Conservation (phyloP, 2,888 invertebrate species). For the Acrocera orbiculus region DNA sequence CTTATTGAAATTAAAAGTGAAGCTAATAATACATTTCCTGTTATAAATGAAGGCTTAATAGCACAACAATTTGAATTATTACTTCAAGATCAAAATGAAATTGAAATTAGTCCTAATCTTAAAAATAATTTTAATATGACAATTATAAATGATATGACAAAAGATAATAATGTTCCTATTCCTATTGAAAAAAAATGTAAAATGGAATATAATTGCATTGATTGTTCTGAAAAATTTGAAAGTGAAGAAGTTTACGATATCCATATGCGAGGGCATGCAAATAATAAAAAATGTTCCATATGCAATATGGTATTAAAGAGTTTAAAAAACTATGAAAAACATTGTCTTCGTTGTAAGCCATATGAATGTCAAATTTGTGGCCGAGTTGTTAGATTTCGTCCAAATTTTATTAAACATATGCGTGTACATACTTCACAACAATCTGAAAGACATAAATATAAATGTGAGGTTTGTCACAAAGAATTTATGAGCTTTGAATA, state of each 20-base stretch:
- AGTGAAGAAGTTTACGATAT: conserved; percentile 28
- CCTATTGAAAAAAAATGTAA: not conserved
- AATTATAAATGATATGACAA: not conserved
- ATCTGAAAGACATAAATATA: conserved; percentile 33
- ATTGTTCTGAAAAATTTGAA: conserved; percentile 28
- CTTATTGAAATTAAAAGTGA: conserved; percentile 17
- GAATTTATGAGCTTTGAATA: conserved; percentile 37
- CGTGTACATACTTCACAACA: conserved; percentile 30
- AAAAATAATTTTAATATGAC: not conserved
- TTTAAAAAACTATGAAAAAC: conserved; percentile 30
- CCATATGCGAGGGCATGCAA: conserved; percentile 29
- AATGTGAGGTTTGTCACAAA: conserved; percentile 37
- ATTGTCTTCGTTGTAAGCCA: conserved; percentile 30
- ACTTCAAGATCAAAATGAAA: conserved; percentile 26
- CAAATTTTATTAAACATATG: conserved; percentile 32
- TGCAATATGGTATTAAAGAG: conserved; percentile 31
- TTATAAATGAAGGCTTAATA: conserved; percentile 22
- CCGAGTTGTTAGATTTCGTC: conserved; percentile 29
- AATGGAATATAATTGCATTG: conserved; percentile 22
- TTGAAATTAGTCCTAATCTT: conserved; percentile 10
- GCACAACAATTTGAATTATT: conserved; percentile 33
- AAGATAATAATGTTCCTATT: not conserved
- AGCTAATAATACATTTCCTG: conserved; percentile 28
- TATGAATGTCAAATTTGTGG: conserved; percentile 31
- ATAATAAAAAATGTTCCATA: conserved; percentile 31